Evolutionary conservation across 2,888 invertebrate species (phyloP), one percentile per base, ranked within the genome.

Genomic region (Synergus umbraculus): DNA sequence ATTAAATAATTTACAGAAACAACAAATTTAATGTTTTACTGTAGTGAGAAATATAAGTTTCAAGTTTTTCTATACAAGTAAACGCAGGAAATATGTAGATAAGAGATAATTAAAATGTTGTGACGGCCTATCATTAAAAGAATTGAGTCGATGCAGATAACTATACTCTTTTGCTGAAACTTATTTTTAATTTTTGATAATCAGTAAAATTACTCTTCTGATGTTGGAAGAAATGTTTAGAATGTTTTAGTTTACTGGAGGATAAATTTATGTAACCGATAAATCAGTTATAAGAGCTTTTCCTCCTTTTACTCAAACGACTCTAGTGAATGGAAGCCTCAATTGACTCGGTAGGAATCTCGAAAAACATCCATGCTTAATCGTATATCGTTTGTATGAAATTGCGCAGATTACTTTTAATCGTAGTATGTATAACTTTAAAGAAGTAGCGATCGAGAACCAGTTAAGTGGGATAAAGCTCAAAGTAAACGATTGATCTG

Each of bases 371-470:
- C 15, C 69, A 69, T 29, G 29, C 49, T 69, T 49, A 69, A 69
- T 69, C 69, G 46, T 22, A 49, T 49, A 69, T 69, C 29, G 46
- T 69, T 69, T 29, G 49, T 46, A 69, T 69, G 69, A 69, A 49
- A 69, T 69, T 69, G 69, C 69, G 49, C 69, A 69, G 69, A 69
- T 69, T 49, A 29, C 49, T 69, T 49, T 46, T 69, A 69, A 69
- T 69, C 69, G 69, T 69, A 22, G 44, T 46, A 22, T 22, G 22
- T 22, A 22, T 0, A 69, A 69, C 49, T 69, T 49, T 46, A 29
- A 49, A 69, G 69, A 44, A 69, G 49, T 46, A 69, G 49, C 22
- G 46, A 69, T 46, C 46, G 29, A 69, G 69, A 46, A 69, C 29
- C 69, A 69, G 49, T 69, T 46, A 69, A 69, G 46, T 69, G 69